These are phyloP conservation scores for Nannospalax galili DNA, from an alignment of 2,113 vertebrate species.

Conservation along the genomic window DNA sequence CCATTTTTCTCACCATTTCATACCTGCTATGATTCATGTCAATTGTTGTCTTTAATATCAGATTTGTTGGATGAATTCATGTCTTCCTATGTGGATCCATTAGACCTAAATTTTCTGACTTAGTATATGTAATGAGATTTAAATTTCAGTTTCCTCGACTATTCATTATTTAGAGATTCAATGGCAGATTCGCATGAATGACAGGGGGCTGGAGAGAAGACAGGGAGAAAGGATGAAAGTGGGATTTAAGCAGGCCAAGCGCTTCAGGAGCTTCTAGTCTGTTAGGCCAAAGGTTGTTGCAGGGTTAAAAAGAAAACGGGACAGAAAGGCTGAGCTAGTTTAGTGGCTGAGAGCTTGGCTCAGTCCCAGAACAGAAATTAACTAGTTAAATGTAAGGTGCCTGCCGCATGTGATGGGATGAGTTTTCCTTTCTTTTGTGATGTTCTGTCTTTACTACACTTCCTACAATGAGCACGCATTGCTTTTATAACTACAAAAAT, in stretches of 20 bases:
- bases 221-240: background rate
- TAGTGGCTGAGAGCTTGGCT: too few species aligned
- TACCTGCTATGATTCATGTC: background rate
- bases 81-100: background rate
- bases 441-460: slow-evolving; percentile 28
- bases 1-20: background rate
- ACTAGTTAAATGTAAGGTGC: background rate
- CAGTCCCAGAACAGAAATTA: background rate
- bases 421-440: slow-evolving; percentile 6
- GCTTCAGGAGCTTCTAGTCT: background rate
- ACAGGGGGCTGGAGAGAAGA: background rate
- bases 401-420: background rate
- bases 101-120: background rate
- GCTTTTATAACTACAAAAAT: slow-evolving; percentile 6
- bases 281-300: background rate
- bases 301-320: background rate
- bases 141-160: background rate
- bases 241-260: background rate
- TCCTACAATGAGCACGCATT: background rate
- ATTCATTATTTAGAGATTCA: background rate
- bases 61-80: background rate
- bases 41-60: background rate
- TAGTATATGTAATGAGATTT: background rate
- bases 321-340: background rate
- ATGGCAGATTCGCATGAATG: background rate